Percentiles rank a stretch among this genome's conserved stretches.
Conservation (phyloP, 1,140 invertebrate genomes). For the Oscheius sp. region DNA sequence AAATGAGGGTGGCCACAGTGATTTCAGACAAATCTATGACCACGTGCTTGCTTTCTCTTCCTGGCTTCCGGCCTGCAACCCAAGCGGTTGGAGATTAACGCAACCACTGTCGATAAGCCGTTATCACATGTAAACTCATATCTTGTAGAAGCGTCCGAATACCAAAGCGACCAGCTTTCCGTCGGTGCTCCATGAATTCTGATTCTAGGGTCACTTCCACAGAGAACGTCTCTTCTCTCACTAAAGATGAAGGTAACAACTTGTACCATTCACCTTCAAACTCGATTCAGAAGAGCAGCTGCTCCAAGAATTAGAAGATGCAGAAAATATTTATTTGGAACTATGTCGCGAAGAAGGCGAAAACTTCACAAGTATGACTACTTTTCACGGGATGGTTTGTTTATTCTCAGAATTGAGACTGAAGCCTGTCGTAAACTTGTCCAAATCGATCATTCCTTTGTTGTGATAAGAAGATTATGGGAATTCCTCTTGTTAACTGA, state of each 20-base stretch:
- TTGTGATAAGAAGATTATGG: too few species aligned
- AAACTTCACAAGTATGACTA: conserved; percentile 12
- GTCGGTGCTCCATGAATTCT: background rate
- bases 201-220: background rate
- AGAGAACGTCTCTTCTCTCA: background rate
- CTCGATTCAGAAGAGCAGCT: background rate
- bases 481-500: too few species aligned
- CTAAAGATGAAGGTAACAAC: background rate
- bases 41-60: background rate
- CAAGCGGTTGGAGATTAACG: background rate
- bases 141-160: background rate
- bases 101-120: background rate
- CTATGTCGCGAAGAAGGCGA: background rate
- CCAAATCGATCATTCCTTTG: too few species aligned
- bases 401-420: background rate
- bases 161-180: background rate
- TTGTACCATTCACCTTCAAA: background rate
- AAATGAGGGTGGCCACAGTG: too few species aligned
- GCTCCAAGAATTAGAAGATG: background rate
- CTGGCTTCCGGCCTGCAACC: background rate
- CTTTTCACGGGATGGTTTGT: conserved; percentile 33
- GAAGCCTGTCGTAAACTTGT: too few species aligned
- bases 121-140: conserved; percentile 8
- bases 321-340: background rate
- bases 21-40: background rate